Conservation (phyloP, 2,113 vertebrate genomes). For the Monopterus albus region DNA sequence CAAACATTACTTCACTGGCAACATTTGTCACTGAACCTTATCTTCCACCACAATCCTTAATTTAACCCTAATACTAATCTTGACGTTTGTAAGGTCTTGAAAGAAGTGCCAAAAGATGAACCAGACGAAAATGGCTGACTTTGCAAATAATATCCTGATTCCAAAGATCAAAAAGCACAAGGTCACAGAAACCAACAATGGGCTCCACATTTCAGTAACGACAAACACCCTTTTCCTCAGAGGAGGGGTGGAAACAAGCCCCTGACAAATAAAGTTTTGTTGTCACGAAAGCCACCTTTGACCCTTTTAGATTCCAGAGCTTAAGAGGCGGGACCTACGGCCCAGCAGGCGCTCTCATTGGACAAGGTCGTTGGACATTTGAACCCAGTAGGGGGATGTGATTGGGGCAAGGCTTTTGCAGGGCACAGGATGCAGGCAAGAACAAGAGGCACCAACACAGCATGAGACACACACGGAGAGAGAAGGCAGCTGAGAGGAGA, state of each 20-base stretch:
- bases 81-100: not conserved
- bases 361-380: constrained; percentile 60
- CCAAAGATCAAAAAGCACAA: not conserved
- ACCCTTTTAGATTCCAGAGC: constrained; percentile 17
- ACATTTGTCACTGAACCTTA: not conserved
- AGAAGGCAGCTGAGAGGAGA: constrained; percentile 23
- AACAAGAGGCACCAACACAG: constrained; percentile 59
- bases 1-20: not conserved
- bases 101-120: too few relatives aligned
- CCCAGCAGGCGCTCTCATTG: constrained; percentile 52
- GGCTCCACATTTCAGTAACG: not conserved
- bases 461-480: constrained; percentile 39
- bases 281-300: constrained; percentile 41
- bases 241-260: not conserved
- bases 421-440: constrained; percentile 46
- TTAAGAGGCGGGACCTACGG: constrained; percentile 17
- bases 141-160: not conserved
- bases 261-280: constrained; percentile 17
- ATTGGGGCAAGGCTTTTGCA: constrained; percentile 43
- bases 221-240: not conserved
- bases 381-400: constrained; percentile 19
- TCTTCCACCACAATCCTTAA: not conserved
- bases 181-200: constrained; percentile 8
- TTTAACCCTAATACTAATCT: not conserved
- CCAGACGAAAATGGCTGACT: not conserved